Conservation (phyloP, 2,113 vertebrate genomes). For the Egretta garzetta region DNA sequence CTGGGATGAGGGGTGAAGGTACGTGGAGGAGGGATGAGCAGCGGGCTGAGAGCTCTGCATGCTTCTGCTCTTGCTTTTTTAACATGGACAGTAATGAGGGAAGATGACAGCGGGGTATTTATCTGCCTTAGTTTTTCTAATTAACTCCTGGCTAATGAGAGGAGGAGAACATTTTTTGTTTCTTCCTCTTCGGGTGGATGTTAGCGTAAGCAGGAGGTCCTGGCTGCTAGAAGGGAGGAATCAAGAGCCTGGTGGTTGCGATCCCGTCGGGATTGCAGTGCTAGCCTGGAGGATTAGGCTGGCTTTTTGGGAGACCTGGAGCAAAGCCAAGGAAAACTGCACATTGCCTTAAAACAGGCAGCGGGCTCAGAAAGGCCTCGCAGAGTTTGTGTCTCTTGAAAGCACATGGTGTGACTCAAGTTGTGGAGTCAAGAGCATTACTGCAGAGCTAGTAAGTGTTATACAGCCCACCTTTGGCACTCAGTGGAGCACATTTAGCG, state of each 20-base stretch:
- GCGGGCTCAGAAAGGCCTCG: not conserved
- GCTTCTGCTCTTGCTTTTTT: not conserved
- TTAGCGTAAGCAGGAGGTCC: not conserved
- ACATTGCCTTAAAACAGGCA: not conserved
- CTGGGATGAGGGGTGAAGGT: not conserved
- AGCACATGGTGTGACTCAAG: not conserved
- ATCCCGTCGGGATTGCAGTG: not conserved
- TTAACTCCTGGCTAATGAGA: not conserved
- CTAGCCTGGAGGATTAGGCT: not conserved
- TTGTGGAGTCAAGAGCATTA: rapidly evolving
- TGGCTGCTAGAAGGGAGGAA: not conserved
- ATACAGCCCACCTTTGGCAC: not conserved
- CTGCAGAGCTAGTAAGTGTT: not conserved
- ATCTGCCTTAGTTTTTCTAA: not conserved
- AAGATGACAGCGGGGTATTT: rapidly evolving
- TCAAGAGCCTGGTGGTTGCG: not conserved
- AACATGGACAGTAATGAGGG: not conserved
- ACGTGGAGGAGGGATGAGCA: not conserved
- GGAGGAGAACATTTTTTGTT: not conserved
- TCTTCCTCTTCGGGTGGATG: rapidly evolving
- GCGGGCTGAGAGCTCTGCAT: not conserved
- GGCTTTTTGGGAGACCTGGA: not conserved
- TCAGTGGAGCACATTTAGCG: not conserved
- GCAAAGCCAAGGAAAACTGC: not conserved
- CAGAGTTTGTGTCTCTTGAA: not conserved